phyloP scores from a whole-genome alignment of 2,888 invertebrate genomes.

The Germaria angustata region DNA sequence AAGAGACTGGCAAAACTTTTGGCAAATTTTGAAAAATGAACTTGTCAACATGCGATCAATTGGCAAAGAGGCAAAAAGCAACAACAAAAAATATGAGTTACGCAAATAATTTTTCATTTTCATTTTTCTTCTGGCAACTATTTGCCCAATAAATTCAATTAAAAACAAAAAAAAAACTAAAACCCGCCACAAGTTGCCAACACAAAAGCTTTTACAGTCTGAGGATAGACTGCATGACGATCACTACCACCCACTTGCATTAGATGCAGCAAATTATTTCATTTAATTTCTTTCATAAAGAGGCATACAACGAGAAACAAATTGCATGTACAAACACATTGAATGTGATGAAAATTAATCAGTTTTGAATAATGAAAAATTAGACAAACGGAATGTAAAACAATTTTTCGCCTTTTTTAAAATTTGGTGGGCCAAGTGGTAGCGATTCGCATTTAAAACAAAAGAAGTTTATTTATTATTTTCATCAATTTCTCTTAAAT shows the following conservation, averaged over 20 bases:
- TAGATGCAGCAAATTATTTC: slow-evolving; percentile 33
- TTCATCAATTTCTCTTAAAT: no score
- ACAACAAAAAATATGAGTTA: slow-evolving; percentile 38
- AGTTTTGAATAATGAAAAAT: background rate
- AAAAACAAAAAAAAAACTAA: background rate
- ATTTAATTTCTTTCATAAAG: slow-evolving; percentile 31
- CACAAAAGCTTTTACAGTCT: slow-evolving; percentile 46
- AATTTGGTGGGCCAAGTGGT: background rate
- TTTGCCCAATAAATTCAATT: slow-evolving; percentile 25
- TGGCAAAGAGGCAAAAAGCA: slow-evolving; percentile 22
- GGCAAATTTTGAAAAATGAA: slow-evolving; percentile 58
- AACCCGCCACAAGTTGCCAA: slow-evolving; percentile 37
- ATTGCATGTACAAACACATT: background rate
- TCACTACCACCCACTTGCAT: slow-evolving; percentile 53
- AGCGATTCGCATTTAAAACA: no score
- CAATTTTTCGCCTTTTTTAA: background rate
- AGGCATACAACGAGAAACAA: slow-evolving; percentile 6
- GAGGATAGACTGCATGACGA: slow-evolving; percentile 65
- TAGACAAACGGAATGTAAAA: background rate
- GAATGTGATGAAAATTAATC: slow-evolving; percentile 12
- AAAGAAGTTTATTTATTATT: no score
- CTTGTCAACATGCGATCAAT: slow-evolving; percentile 63
- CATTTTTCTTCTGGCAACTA: slow-evolving; percentile 11
- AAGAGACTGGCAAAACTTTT: slow-evolving; percentile 7
- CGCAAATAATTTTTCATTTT: slow-evolving; percentile 46